Evolutionary conservation across 2,113 vertebrate genomes (phyloP).

Genomic region (Barnardius zonarius): DNA sequence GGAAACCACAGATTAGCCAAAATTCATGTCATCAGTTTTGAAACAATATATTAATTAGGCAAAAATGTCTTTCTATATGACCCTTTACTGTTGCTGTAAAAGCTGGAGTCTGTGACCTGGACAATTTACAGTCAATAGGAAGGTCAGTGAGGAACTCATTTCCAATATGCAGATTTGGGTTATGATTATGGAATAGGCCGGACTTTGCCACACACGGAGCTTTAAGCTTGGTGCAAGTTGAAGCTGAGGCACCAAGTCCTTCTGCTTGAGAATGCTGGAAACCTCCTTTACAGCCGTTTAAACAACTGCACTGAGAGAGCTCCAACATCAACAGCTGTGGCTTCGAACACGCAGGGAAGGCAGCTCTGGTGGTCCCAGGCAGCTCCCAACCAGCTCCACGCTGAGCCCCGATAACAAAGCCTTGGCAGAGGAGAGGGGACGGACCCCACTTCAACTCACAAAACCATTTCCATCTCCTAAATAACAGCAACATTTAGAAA

Average conservation of each 20-base stretch:
- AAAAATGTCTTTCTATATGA: background rate
- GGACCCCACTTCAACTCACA: background rate
- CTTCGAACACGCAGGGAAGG: background rate
- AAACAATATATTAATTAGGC: background rate
- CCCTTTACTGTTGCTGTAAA: background rate
- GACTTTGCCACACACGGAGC: conserved; percentile 3
- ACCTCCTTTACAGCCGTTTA: background rate
- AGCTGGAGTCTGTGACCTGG: background rate
- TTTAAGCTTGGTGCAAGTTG: background rate
- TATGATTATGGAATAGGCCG: background rate
- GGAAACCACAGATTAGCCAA: background rate
- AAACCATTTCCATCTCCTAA: background rate
- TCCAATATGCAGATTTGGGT: background rate
- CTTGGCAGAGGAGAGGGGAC: background rate
- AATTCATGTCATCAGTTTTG: background rate
- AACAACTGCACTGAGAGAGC: conserved; percentile 33
- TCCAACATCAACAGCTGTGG: conserved; percentile 46
- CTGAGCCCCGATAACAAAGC: conserved; percentile 6
- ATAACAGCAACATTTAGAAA: background rate
- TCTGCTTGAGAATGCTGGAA: conserved; percentile 30
- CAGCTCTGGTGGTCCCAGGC: conserved; percentile 47
- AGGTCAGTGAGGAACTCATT: background rate
- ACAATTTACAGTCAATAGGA: background rate
- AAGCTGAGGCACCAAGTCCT: conserved; percentile 5
- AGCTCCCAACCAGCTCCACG: background rate